Conservation (phyloP, 1,140 invertebrate species). For the Theocolax elegans region DNA sequence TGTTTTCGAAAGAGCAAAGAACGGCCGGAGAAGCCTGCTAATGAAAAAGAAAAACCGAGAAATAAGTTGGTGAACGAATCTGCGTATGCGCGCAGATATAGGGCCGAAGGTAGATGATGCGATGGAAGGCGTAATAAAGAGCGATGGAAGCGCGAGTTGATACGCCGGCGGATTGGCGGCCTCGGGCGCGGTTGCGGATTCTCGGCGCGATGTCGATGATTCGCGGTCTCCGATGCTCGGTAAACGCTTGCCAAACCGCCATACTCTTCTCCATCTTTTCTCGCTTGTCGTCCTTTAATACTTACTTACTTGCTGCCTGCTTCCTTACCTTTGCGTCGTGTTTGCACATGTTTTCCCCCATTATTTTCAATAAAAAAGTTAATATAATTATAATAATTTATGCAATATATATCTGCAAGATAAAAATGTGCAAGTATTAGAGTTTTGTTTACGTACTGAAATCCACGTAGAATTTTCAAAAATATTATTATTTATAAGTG, state of each 20-base stretch:
- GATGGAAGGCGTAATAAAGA: slow-evolving; percentile 42
- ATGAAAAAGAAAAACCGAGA: no score
- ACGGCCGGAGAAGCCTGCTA: slow-evolving; percentile 10
- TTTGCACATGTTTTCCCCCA: no score
- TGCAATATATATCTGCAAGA: no score
- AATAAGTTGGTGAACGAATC: no score
- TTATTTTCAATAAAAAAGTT: no score
- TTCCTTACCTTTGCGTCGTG: no score
- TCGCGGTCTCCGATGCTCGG: slow-evolving; percentile 65
- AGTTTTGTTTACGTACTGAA: no score
- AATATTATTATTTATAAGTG: no score
- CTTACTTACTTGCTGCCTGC: not conserved
- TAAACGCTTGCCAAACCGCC: slow-evolving; percentile 63
- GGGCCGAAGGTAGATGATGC: slow-evolving; percentile 24
- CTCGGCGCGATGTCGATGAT: slow-evolving; percentile 67
- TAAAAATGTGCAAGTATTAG: no score
- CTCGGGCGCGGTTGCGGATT: slow-evolving; percentile 66
- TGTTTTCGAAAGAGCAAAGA: not conserved
- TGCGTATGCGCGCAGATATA: no score
- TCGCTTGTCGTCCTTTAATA: not conserved
- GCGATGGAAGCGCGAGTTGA: slow-evolving; percentile 17
- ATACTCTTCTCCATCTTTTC: slow-evolving; percentile 47
- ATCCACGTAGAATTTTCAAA: no score
- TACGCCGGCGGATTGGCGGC: slow-evolving; percentile 66
- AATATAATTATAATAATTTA: no score